Evolutionary conservation across 2,888 invertebrate species (phyloP), one percentile per base, ranked within the genome.

Genomic region (Geotrupes spiniger): DNA sequence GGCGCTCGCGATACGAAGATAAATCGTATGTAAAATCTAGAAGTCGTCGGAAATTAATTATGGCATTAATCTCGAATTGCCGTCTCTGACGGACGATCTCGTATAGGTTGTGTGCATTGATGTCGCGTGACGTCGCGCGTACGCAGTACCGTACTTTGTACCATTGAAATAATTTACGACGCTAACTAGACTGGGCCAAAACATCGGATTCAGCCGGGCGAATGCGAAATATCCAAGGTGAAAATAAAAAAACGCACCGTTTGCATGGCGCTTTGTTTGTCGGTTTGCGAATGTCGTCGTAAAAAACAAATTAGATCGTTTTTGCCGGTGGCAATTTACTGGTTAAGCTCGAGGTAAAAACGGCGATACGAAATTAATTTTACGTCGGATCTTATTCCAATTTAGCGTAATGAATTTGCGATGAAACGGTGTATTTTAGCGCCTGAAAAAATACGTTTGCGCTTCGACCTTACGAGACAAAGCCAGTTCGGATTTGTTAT

Each of bases 21-120:
- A 43, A 43, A 43, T 36, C 33, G 43, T 21, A 43, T 43, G 43
- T 43, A 33, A 33, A 43, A 43, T 43, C 43, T 21, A 43, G 33
- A 36, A 43, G 43, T 43, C 43, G 33, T 25, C 43, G 16, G 25
- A 36, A 36, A 43, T 43, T 43, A 43, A 43, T 43, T 33, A 26
- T 36, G 11, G 36, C 43, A 43, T 43, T 36, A 33, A 43, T 43
- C 43, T 43, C n/a, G 26, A 43, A 33, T 33, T 14, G 21, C n/a
- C n/a, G n/a, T n/a, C n/a, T n/a, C 21, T 21, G 21, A 21, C 21
- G 21, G 6, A 21, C 21, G 6, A 21, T 21, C 21, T 21, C 6
- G 21, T n/a, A n/a, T n/a, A n/a, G n/a, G n/a, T n/a, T n/a, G n/a
- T n/a, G n/a, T n/a, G n/a, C n/a, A n/a, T n/a, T n/a, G n/a, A n/a